Base-by-base conservation (phyloP, 2,888 invertebrate species). In the Stegophylla sp. region DNA sequence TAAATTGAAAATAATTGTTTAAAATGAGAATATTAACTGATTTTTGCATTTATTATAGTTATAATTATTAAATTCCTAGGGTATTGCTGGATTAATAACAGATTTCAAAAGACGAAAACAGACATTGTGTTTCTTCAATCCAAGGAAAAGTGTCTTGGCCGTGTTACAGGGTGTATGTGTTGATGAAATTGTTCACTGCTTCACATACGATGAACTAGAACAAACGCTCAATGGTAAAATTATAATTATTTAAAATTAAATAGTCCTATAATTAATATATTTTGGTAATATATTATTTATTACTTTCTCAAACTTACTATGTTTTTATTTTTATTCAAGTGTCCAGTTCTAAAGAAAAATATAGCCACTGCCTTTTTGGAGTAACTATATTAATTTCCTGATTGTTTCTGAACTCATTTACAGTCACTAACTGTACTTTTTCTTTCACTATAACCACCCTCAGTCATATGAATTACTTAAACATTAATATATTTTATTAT, bases 1-100 rank as follows among this genome's bases (percentile, higher is more conserved):
- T 1, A 45, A 45, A 56, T 56, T 56, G 7, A 7, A 56, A 56
- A 56, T 9, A 56, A 45, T 13, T 45, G 45, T 15, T 45, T 1
- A 13, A 45, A 10, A 13, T 13, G 45, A 45, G 15, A 45, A 45
- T 45, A 9, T 15, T 17, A n/a, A 64, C n/a, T 26, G 17, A 41
- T 2, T 67, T 45, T 26, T 20, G 48, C 26, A 0, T 10, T 34
- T 17, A 28, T 17, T 1, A 10, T 10, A 45, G 17, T 2, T 9
- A 17, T 28, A 20, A 66, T 45, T 20, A 5, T 66, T 41, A 1
- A 53, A 53, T 59, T 82, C 81, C 9, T 82, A 94, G 87, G 94
- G 94, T 64, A 91, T 94, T 83, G 92, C 93, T 34, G 90, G 93
- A 0, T 86, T 94, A 66, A 92, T 93, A 1, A 90, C 90, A 82